Evolutionary conservation across 1,140 invertebrate genomes (phyloP).

Genomic region (Holcopasites calliopsidis): DNA sequence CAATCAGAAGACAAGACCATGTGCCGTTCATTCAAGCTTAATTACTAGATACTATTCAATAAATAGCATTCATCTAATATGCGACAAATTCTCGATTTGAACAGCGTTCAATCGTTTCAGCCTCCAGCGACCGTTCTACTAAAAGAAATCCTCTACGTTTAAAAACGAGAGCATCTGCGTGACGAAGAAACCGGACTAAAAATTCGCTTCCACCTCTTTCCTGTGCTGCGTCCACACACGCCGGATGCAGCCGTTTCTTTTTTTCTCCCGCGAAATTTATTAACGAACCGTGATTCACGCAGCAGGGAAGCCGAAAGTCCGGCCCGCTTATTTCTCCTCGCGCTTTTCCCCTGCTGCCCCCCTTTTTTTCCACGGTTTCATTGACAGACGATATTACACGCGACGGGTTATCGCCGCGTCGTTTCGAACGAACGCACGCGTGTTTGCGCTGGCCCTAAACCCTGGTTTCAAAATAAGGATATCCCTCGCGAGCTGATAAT

Average conservation of each 20-base stretch:
- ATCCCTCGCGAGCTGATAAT: too few relatives aligned
- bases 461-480: too few relatives aligned
- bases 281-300: slow-evolving; percentile 52
- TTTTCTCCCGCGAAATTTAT: slow-evolving; percentile 49
- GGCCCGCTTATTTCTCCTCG: slow-evolving; percentile 21
- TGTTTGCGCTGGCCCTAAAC: too few relatives aligned
- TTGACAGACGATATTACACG: slow-evolving; percentile 29
- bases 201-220: background rate
- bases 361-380: background rate
- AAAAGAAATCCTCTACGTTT: too few relatives aligned
- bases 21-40: too few relatives aligned
- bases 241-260: slow-evolving; percentile 21
- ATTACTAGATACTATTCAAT: too few relatives aligned
- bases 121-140: too few relatives aligned
- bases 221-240: background rate
- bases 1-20: too few relatives aligned
- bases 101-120: too few relatives aligned
- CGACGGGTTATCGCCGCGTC: slow-evolving; percentile 44
- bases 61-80: too few relatives aligned
- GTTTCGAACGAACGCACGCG: slow-evolving; percentile 37
- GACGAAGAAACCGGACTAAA: background rate
- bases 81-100: too few relatives aligned
- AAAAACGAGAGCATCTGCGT: too few relatives aligned
- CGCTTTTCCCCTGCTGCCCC: background rate
- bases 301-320: slow-evolving; percentile 14